These are phyloP conservation scores for Gymnarchus niloticus DNA, from an alignment of 2,113 vertebrate species.

Conservation along the genomic window DNA sequence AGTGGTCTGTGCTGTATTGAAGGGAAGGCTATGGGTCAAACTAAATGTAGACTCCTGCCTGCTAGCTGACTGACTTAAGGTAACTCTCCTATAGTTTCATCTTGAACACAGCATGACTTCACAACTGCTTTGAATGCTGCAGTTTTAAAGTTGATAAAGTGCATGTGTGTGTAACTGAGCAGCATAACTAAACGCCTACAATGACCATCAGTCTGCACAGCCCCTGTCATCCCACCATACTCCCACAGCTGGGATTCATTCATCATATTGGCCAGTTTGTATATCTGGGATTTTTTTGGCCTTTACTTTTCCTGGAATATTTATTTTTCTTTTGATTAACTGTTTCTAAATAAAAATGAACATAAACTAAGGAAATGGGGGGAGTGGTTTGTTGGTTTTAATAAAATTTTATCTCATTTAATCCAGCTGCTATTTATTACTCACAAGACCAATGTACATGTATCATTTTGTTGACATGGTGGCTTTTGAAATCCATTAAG, in stretches of 20 bases:
- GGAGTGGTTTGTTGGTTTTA: background rate
- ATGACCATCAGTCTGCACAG: background rate
- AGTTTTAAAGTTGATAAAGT: background rate
- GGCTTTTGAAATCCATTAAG: background rate
- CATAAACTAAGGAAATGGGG: background rate
- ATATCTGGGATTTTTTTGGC: background rate
- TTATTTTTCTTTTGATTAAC: background rate
- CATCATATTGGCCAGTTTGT: background rate
- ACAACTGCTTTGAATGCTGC: conserved; percentile 37
- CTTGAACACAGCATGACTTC: conserved; percentile 41
- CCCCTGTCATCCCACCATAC: background rate
- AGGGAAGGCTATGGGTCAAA: conserved; percentile 45
- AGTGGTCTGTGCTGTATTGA: conserved; percentile 41
- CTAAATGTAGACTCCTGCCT: conserved; percentile 34
- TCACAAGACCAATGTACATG: background rate
- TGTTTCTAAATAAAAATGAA: background rate
- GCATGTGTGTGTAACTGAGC: background rate
- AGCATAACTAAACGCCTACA: background rate
- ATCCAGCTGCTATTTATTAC: conserved; percentile 4
- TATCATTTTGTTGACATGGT: background rate
- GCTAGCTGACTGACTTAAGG: conserved; percentile 37
- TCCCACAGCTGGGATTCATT: background rate
- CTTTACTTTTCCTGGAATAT: background rate
- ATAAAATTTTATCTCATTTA: conserved; percentile 10
- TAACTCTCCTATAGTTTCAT: conserved; percentile 38